Conservation (phyloP, 2,888 invertebrate genomes). For the Melanchra persicariae region DNA sequence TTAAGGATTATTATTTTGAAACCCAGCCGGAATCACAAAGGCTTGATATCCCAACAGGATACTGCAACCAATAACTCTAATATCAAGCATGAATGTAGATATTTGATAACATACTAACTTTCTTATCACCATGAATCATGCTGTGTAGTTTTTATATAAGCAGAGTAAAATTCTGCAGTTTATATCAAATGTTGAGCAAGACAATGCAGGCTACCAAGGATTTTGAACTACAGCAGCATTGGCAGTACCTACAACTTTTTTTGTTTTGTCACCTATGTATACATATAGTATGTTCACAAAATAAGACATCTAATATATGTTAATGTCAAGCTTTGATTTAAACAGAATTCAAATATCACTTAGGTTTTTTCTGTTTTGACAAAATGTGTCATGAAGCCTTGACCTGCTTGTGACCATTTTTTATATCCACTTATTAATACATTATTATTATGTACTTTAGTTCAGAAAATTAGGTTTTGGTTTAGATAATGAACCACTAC, state of each 20-base stretch:
- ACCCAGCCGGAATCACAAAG: neutral
- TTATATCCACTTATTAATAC: neutral
- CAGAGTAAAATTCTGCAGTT: neutral
- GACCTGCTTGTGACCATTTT: neutral
- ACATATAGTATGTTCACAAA: neutral
- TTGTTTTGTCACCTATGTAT: neutral
- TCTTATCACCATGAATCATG: slow-evolving; percentile 46
- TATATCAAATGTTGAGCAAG: neutral
- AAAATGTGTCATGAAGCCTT: slow-evolving; percentile 9
- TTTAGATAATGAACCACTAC: neutral
- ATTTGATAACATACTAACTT: slow-evolving; percentile 44
- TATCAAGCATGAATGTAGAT: slow-evolving; percentile 46
- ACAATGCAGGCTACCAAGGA: neutral
- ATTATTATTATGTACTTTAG: too few species aligned
- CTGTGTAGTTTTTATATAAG: neutral
- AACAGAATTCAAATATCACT: neutral
- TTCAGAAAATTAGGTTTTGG: neutral
- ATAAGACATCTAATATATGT: neutral
- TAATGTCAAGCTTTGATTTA: neutral
- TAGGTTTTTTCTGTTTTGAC: neutral
- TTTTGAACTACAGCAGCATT: neutral
- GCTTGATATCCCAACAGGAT: slow-evolving; percentile 28
- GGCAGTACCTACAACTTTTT: neutral
- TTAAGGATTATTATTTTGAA: neutral
- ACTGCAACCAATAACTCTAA: slow-evolving; percentile 27